Conservation (phyloP, 1,140 invertebrate species). For the Brachionus koreanus region DNA sequence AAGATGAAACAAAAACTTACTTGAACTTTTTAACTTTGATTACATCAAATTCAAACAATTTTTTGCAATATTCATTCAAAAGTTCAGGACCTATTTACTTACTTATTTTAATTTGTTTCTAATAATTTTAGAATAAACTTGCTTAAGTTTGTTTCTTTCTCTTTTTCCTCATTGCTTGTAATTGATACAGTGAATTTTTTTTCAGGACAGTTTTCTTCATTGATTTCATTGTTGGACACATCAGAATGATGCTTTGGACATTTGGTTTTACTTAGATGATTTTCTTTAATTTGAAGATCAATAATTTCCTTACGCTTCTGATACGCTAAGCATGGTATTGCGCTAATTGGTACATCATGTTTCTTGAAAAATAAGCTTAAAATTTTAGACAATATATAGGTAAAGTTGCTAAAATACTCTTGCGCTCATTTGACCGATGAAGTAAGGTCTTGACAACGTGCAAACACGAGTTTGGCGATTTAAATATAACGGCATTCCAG, state of each 20-base stretch:
- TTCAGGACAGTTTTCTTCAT: background rate
- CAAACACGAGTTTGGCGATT: slow-evolving; percentile 53
- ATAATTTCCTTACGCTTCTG: slow-evolving; percentile 34
- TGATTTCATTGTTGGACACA: background rate
- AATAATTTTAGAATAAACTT: slow-evolving; percentile 51
- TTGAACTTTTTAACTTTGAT: slow-evolving; percentile 80
- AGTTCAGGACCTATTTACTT: slow-evolving; percentile 61
- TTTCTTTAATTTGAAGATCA: slow-evolving; percentile 22
- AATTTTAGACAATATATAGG: background rate
- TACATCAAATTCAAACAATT: slow-evolving; percentile 78
- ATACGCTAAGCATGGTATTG: slow-evolving; percentile 72
- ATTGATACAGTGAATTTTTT: slow-evolving; percentile 38
- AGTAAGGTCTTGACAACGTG: slow-evolving; percentile 68
- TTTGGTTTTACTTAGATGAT: slow-evolving; percentile 8
- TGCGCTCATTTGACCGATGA: slow-evolving; percentile 83
- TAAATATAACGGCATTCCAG: slow-evolving; percentile 74
- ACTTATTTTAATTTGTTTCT: background rate
- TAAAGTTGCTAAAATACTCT: slow-evolving; percentile 65
- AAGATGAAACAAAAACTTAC: slow-evolving; percentile 60
- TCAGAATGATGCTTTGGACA: background rate
- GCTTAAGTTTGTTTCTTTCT: slow-evolving; percentile 34
- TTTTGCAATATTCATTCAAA: slow-evolving; percentile 76
- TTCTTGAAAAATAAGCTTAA: slow-evolving; percentile 62
- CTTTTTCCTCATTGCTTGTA: slow-evolving; percentile 16
- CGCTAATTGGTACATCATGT: slow-evolving; percentile 85